Evolutionary conservation across 2,113 vertebrate genomes (phyloP).

Genomic region (Oncorhynchus mykiss): DNA sequence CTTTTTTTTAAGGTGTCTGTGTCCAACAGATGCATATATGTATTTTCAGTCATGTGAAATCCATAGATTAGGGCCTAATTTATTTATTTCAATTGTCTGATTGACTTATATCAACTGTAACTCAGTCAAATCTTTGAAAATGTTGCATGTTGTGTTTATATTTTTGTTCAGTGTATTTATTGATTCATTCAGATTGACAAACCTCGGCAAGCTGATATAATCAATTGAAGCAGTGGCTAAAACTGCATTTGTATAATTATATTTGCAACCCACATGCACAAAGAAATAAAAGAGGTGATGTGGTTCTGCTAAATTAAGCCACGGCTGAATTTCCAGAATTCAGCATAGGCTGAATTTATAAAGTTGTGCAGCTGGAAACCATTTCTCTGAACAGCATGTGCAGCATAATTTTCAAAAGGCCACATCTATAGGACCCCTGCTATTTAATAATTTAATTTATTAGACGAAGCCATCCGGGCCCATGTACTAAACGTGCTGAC

Average conservation of each 20-base stretch:
- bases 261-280: not conserved
- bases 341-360: not conserved
- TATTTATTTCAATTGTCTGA: too few relatives aligned
- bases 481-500: slow-evolving; percentile 11
- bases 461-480: not conserved
- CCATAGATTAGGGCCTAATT: too few relatives aligned
- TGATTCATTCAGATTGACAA: not conserved
- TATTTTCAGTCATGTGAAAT: too few relatives aligned
- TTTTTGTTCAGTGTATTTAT: not conserved
- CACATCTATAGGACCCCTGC: slow-evolving; percentile 9
- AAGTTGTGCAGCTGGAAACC: not conserved
- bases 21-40: too few relatives aligned
- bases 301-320: not conserved
- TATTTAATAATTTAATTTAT: slow-evolving; percentile 5
- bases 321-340: not conserved
- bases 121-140: too few relatives aligned
- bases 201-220: not conserved
- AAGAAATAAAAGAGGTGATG: not conserved
- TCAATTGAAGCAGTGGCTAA: not conserved
- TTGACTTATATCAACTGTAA: too few relatives aligned
- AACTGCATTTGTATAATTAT: not conserved
- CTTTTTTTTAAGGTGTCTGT: too few relatives aligned
- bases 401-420: slow-evolving; percentile 3
- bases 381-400: slow-evolving; percentile 4
- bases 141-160: too few relatives aligned